These are phyloP conservation scores for Tribolium madens DNA, from an alignment of 1,140 invertebrate genomes.

Conservation along the genomic window DNA sequence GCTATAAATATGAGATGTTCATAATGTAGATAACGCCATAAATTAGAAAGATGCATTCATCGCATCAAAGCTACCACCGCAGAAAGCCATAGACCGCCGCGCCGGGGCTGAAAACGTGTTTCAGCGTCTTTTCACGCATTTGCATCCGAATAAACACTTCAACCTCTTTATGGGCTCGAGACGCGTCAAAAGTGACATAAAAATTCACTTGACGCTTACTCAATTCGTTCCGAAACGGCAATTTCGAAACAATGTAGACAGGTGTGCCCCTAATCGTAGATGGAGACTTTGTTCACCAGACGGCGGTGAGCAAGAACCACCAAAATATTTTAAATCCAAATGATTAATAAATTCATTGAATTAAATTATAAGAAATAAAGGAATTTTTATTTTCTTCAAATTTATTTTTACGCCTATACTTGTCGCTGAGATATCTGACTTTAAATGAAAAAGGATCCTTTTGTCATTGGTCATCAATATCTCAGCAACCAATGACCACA, in stretches of 20 bases:
- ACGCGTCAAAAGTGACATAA: conserved; percentile 30
- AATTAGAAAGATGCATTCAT: conserved; percentile 21
- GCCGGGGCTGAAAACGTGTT: background rate
- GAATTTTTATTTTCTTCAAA: no score
- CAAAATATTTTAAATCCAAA: no score
- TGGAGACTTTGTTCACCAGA: background rate
- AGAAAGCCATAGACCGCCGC: background rate
- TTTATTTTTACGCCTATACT: no score
- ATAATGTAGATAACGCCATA: conserved; percentile 25
- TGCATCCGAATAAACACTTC: conserved; percentile 26
- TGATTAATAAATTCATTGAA: no score
- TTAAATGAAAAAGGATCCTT: no score
- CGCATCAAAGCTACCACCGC: background rate
- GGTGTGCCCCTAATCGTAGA: conserved; percentile 8
- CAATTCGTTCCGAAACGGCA: conserved; percentile 14
- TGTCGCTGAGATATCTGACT: no score
- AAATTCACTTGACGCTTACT: conserved; percentile 23
- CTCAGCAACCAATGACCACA: no score
- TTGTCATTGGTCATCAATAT: no score
- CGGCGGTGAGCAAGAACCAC: no score
- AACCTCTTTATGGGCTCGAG: conserved; percentile 18
- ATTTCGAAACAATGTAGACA: conserved; percentile 32
- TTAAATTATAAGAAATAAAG: no score
- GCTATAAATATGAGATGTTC: conserved; percentile 13
- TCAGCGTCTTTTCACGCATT: conserved; percentile 23